Conservation (phyloP, 2,113 vertebrate genomes). For the Protomyctophum bolini region DNA sequence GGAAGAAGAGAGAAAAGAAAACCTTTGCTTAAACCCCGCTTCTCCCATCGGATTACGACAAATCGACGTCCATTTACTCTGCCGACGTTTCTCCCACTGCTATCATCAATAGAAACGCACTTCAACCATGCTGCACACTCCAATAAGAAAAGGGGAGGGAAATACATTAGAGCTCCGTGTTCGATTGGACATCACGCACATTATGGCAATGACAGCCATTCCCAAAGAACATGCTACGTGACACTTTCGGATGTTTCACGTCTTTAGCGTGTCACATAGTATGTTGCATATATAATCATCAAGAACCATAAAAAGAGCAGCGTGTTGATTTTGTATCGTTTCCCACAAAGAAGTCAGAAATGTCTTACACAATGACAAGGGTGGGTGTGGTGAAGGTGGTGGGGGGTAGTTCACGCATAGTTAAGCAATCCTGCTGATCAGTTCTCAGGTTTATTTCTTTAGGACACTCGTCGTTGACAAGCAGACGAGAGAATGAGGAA, state of each 20-base stretch:
- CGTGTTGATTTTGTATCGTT: conserved; percentile 63
- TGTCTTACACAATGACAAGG: conserved; percentile 56
- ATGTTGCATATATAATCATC: conserved; percentile 59
- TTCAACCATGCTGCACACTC: conserved; percentile 69
- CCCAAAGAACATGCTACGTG: conserved; percentile 44
- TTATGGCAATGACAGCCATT: conserved; percentile 50
- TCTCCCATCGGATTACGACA: conserved; percentile 58
- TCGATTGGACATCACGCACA: conserved; percentile 55
- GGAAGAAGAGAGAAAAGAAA: conserved; percentile 30
- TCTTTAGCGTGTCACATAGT: conserved; percentile 39
- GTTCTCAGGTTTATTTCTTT: conserved; percentile 70
- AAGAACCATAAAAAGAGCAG: conserved; percentile 72
- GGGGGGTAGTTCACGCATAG: conserved; percentile 58
- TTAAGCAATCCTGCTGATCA: conserved; percentile 69
- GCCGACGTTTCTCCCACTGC: conserved; percentile 39
- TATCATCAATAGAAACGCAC: conserved; percentile 69
- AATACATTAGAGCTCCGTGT: conserved; percentile 56
- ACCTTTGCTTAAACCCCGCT: conserved; percentile 60
- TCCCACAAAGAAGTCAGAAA: conserved; percentile 43
- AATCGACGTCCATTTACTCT: conserved; percentile 60
- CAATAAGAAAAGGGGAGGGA: conserved; percentile 48
- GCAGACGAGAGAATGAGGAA: conserved; percentile 63
- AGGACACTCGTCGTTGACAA: conserved; percentile 68
- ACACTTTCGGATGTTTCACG: conserved; percentile 34
- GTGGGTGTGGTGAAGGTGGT: conserved; percentile 4